These are phyloP conservation scores for Erebia palarica DNA, from an alignment of 2,888 invertebrate species.

Conservation along the genomic window DNA sequence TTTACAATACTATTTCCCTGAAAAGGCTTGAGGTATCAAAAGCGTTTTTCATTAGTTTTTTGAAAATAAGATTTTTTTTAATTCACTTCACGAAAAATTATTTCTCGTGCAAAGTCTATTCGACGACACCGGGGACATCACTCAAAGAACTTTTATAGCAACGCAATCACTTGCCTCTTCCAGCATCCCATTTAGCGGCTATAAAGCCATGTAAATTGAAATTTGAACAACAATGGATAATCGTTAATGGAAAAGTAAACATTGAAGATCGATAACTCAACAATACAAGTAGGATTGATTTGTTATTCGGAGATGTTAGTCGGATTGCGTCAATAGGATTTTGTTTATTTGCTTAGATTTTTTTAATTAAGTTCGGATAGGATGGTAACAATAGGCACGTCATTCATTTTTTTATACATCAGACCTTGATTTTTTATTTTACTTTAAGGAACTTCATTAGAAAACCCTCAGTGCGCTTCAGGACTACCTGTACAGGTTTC, in stretches of 20 bases:
- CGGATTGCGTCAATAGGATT: conserved; percentile 5
- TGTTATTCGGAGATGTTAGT: conserved; percentile 33
- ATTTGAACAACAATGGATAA: conserved; percentile 50
- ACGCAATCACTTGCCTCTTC: conserved; percentile 41
- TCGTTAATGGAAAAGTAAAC: conserved; percentile 42
- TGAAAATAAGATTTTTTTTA: no score
- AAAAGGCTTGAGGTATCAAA: no score
- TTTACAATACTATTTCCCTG: no score
- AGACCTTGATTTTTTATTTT: no score
- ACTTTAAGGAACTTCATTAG: no score
- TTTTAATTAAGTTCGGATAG: neutral
- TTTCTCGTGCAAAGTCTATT: neutral
- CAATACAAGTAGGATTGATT: conserved; percentile 34
- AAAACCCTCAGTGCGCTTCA: no score
- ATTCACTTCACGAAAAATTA: neutral
- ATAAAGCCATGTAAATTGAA: conserved; percentile 46
- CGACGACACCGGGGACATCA: conserved; percentile 3
- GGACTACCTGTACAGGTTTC: neutral
- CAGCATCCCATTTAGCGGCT: conserved; percentile 28
- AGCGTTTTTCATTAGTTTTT: no score
- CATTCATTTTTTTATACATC: no score
- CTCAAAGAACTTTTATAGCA: conserved; percentile 31
- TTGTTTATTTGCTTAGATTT: conserved; percentile 15
- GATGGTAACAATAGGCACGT: no score
- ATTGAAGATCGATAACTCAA: conserved; percentile 33